phyloP scores from a whole-genome alignment of 2,888 invertebrate species.

The Habrosyne pyritoides region DNA sequence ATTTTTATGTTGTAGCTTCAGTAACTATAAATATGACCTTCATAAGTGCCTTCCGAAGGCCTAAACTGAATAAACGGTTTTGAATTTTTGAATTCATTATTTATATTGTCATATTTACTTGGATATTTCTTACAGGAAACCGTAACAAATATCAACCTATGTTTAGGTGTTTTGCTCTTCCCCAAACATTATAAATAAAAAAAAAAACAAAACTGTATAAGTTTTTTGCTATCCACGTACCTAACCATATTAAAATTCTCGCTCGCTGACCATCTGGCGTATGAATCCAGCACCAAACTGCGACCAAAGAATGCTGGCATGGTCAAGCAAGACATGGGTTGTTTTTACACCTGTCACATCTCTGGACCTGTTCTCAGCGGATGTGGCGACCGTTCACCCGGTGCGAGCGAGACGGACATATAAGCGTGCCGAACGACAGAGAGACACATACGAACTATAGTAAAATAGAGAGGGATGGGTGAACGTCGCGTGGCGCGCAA shows the following conservation, averaged over 20 bases:
- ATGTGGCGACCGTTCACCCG: slow-evolving; percentile 71
- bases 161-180: no score
- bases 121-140: no score
- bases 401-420: slow-evolving; percentile 42
- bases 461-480: slow-evolving; percentile 26
- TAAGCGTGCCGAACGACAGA: slow-evolving; percentile 54
- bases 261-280: slow-evolving; percentile 32
- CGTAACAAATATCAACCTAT: no score
- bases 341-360: slow-evolving; percentile 74
- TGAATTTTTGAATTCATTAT: no score
- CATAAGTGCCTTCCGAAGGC: no score
- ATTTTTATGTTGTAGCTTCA: no score
- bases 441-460: slow-evolving; percentile 18
- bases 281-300: slow-evolving; percentile 6
- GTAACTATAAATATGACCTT: no score
- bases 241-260: slow-evolving; percentile 4
- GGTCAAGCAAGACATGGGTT: slow-evolving; percentile 56
- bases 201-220: not conserved
- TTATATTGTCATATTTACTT: no score
- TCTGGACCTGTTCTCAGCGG: slow-evolving; percentile 65
- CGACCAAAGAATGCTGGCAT: slow-evolving; percentile 27
- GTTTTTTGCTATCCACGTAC: no score
- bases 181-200: no score
- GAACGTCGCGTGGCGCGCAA: slow-evolving; percentile 67
- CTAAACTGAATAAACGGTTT: no score